Evolutionary conservation across 2,888 invertebrate genomes (phyloP), one percentile per base, ranked within the genome.

Genomic region (Lapara coniferarum): DNA sequence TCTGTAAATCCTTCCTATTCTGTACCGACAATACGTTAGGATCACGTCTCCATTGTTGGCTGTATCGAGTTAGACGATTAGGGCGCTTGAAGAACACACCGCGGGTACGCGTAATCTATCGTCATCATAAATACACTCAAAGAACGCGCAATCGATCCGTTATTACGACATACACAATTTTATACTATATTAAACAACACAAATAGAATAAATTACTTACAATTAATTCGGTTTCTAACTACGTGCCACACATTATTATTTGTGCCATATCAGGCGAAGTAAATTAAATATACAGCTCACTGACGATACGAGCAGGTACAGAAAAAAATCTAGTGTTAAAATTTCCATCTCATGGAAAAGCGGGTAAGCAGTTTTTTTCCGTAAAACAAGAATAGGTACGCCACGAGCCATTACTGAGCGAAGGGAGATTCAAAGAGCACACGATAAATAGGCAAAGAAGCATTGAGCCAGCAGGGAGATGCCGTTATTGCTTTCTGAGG

Each of bases 1-100:
- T 85, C 76, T 76, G 85, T 83, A 91, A 91, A 91, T 89, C 91
- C 90, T 85, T 89, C 81, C 86, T 80, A 90, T 91, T 91, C 90
- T 89, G 80, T 79, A 76, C 80, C 85, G 83, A 91, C 90, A 91
- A 90, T 91, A 83, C 85, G 77, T 78, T 70, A 78, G 85, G 88
- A 89, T 89, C 89, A 87, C 77, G 75, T 75, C 81, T 70, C 88
- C 75, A 86, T 91, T 91, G 90, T 91, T 84, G 85, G 75, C 77
- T 80, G 82, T 87, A 89, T 89, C 84, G 87, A 88, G 88, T 85
- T 84, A 84, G 85, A 85, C 88, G 89, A 90, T 90, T 90, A 90
- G 85, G 82, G 86, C 77, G 85, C 81, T 87, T 88, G 87, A 85
- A 88, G 87, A 87, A 81, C 80, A 82, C 78, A 75, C 79, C 81